Percentiles rank a stretch among this genome's conserved stretches.
These are phyloP conservation scores for Sthenelais limicola DNA, from an alignment of 2,888 invertebrate species.

Conservation along the genomic window DNA sequence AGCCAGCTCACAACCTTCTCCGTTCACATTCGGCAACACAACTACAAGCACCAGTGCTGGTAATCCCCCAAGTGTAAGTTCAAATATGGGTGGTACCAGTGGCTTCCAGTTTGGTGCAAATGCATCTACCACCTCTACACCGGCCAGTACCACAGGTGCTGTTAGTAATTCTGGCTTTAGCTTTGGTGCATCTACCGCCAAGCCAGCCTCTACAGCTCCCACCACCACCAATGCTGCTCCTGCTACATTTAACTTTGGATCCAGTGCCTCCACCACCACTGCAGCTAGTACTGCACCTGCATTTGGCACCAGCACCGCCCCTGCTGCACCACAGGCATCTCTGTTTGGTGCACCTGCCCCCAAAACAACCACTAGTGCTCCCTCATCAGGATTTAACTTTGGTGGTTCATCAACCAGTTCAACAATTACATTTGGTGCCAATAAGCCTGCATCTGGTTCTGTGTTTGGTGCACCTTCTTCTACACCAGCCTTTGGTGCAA, in stretches of 20 bases:
- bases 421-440: too few species aligned
- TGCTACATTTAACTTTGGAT: background rate
- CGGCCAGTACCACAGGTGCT: background rate
- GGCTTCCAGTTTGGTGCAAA: background rate
- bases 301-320: constrained; percentile 9
- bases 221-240: background rate
- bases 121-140: background rate
- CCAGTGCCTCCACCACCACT: constrained; percentile 11
- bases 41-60: background rate
- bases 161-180: background rate
- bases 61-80: background rate
- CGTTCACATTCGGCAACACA: background rate
- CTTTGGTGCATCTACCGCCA: constrained; percentile 4
- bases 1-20: background rate
- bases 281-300: background rate
- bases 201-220: background rate
- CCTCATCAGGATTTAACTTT: constrained; percentile 7
- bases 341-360: constrained; percentile 6
- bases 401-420: too few species aligned
- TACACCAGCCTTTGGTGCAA: too few species aligned
- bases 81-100: background rate
- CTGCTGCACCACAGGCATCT: background rate
- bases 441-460: too few species aligned
- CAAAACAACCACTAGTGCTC: background rate
- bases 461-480: too few species aligned